A percentile compares a stretch with the other conserved stretches of the same genome.
Evolutionary conservation across 2,113 vertebrate genomes (phyloP).

Genomic region (Syngnathus scovelli): DNA sequence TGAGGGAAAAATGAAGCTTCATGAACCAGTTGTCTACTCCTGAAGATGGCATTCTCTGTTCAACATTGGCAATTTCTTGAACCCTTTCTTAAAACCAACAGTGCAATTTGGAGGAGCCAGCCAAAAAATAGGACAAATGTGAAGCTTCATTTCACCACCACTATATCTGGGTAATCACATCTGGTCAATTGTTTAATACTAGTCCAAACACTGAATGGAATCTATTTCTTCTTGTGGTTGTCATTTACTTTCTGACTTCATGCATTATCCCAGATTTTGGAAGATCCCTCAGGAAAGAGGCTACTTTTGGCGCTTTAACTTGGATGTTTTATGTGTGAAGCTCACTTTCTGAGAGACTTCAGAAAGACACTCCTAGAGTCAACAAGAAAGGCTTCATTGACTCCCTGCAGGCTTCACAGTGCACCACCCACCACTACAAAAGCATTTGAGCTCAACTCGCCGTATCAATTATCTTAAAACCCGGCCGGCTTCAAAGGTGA

Average conservation of each 20-base stretch:
- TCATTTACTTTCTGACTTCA: conserved; percentile 12
- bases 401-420: conserved; percentile 6
- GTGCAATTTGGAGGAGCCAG: no score
- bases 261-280: conserved; percentile 3
- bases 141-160: no score
- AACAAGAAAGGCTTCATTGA: conserved; percentile 8
- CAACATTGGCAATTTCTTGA: no score
- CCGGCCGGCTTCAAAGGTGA: conserved; percentile 8
- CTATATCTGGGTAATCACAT: not conserved
- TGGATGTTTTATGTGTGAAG: conserved; percentile 22
- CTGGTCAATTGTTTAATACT: not conserved
- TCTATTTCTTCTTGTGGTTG: not conserved
- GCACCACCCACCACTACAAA: conserved; percentile 11
- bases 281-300: not conserved
- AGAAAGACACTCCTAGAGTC: conserved; percentile 16
- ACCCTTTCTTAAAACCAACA: no score
- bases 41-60: no score
- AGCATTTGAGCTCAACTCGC: conserved; percentile 8
- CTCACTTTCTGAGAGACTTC: conserved; percentile 22
- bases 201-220: conserved; percentile 1
- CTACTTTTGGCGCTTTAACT: conserved; percentile 11
- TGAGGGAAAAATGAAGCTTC: no score
- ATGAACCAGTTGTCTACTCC: no score
- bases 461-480: conserved; percentile 11
- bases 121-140: no score